Percentiles rank a stretch among this genome's conserved stretches.
phyloP scores from a whole-genome alignment of 2,113 vertebrate species.

The Oxygymnocypris stewartii region DNA sequence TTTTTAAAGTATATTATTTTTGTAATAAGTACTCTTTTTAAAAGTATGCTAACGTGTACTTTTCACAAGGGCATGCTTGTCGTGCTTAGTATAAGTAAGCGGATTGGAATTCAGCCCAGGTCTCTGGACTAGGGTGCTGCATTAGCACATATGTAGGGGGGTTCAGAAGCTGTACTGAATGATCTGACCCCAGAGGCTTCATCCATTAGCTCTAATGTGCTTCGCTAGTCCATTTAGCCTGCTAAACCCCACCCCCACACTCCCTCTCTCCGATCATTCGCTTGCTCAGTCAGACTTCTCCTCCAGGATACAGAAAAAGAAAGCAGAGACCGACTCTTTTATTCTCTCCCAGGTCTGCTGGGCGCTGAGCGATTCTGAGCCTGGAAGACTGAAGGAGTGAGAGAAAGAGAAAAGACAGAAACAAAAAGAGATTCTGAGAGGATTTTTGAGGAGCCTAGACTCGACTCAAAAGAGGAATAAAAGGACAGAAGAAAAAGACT shows the following conservation, averaged over 20 bases:
- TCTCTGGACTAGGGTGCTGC: constrained; percentile 51
- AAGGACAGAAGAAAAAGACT: constrained; percentile 3
- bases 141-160: constrained; percentile 61
- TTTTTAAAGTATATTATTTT: not conserved
- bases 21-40: not conserved
- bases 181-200: constrained; percentile 56
- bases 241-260: constrained; percentile 41
- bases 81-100: not conserved
- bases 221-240: constrained; percentile 53
- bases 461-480: constrained; percentile 8
- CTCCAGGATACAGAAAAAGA: constrained; percentile 1
- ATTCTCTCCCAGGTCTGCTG: not conserved
- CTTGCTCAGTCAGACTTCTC: not conserved
- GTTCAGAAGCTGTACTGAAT: constrained; percentile 37
- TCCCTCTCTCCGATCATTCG: not conserved
- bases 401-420: constrained; percentile 10
- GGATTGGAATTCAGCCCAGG: not conserved
- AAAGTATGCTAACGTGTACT: not conserved
- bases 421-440: constrained; percentile 3
- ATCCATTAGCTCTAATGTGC: constrained; percentile 75
- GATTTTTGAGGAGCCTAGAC: not conserved
- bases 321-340: constrained; percentile 1
- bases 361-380: not conserved
- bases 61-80: not conserved
- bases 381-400: constrained; percentile 21